Evolutionary conservation across 2,113 vertebrate genomes (phyloP), one percentile per base, ranked within the genome.

Genomic region (Barbus barbus): DNA sequence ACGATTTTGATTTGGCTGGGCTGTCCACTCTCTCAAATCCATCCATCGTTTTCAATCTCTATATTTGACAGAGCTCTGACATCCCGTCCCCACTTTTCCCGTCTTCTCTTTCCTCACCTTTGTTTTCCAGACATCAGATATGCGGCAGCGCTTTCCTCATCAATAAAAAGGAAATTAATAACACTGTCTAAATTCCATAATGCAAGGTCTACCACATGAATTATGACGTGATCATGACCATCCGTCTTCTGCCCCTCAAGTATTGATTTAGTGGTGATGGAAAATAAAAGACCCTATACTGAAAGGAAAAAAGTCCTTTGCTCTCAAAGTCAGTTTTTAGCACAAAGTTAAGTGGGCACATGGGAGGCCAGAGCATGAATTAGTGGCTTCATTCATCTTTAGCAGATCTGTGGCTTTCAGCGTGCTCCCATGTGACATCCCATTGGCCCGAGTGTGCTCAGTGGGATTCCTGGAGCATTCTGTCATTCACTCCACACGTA

Each of bases 11-110:
- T 46, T 46, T 60, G 33, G 51, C 36, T 60, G 33, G 13, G 8
- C 53, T 31, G n/a, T 46, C 36, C 44, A 67, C 60, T 18, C 60
- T 80, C 61, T 81, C 78, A 48, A 31, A 76, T 76, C 16, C 16
- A n/a, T 74, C 69, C 2, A 85, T 51, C 48, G 90, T 71, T 81
- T 91, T 87, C 84, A 44, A 22, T 92, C 90, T 90, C 90, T 88
- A 72, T 78, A 71, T 78, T 84, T 88, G 73, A 65, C 87, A 65
- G 86, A 83, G 77, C 77, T 84, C 85, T 88, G 89, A 92, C 83
- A 82, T 2, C 72, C 67, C 36, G n/a, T 53, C 63, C 77, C 13
- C 46, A 33, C 36, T 69, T 75, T 53, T 12, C 14, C 14, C 26
- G 18, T 60, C 56, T 26, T 44, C 14, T n/a, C 56, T 81, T 28